These are phyloP conservation scores for Enteromius viviparus DNA, from an alignment of 2,797 vertebrate genomes.

Conservation along the genomic window DNA sequence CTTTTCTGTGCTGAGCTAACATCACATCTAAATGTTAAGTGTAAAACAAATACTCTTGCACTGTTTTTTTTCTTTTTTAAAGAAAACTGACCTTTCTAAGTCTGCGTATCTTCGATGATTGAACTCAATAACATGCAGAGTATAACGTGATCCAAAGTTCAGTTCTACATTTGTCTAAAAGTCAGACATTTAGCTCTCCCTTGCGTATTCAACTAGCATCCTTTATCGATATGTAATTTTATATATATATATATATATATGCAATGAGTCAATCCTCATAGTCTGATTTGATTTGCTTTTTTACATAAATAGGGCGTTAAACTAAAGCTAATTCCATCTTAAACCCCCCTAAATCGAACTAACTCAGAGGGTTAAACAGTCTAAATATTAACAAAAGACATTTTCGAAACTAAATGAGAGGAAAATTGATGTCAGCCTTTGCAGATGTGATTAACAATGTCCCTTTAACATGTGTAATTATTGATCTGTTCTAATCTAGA, in stretches of 20 bases:
- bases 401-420: conserved; percentile 40
- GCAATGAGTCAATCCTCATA: not conserved
- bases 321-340: conserved; percentile 40
- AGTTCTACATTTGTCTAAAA: conserved; percentile 25
- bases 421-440: conserved; percentile 41
- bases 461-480: conserved; percentile 58
- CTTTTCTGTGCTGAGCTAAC: conserved; percentile 47
- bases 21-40: conserved; percentile 59
- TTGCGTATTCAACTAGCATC: not conserved
- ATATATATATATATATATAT: not conserved
- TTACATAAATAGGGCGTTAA: conserved; percentile 57
- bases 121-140: conserved; percentile 47
- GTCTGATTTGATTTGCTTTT: conserved; percentile 9
- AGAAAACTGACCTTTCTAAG: conserved; percentile 54
- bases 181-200: conserved; percentile 11
- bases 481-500: conserved; percentile 23
- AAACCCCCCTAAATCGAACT: conserved; percentile 42
- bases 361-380: conserved; percentile 65
- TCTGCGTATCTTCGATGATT: conserved; percentile 30
- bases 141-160: conserved; percentile 26
- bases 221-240: conserved; percentile 1
- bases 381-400: conserved; percentile 51
- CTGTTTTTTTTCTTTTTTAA: conserved; percentile 4
- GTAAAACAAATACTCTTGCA: conserved; percentile 53
- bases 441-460: conserved; percentile 52